Conservation (phyloP, 2,888 invertebrate genomes). For the Agriopis leucophaearia region DNA sequence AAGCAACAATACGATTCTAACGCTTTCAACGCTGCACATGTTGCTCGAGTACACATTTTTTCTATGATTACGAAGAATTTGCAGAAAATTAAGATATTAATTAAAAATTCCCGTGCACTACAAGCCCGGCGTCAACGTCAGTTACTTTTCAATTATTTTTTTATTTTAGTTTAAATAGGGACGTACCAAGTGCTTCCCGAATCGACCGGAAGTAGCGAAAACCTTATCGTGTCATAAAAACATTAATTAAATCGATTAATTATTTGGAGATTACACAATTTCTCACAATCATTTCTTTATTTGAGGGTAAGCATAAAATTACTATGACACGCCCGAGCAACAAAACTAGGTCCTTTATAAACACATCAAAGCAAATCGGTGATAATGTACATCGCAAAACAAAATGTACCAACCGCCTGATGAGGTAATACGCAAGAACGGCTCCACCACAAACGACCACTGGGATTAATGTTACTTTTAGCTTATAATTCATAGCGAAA, state of each 20-base stretch:
- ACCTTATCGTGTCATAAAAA: conserved; percentile 52
- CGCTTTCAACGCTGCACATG: conserved; percentile 82
- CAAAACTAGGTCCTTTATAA: neutral
- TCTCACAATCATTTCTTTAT: no score
- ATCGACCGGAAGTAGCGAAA: conserved; percentile 57
- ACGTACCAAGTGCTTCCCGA: conserved; percentile 64
- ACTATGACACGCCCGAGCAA: neutral
- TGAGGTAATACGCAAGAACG: conserved; percentile 84
- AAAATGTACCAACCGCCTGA: conserved; percentile 80
- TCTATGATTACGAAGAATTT: conserved; percentile 36
- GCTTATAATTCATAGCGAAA: conserved; percentile 79
- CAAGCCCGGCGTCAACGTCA: conserved; percentile 27
- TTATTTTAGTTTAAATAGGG: conserved; percentile 56
- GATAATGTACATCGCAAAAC: conserved; percentile 14
- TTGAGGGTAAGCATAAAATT: neutral
- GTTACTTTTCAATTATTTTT: conserved; percentile 43
- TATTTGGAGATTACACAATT: neutral
- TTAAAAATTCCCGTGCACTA: conserved; percentile 3
- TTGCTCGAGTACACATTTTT: conserved; percentile 81
- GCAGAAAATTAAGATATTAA: conserved; percentile 19
- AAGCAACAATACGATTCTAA: conserved; percentile 63
- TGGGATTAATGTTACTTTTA: conserved; percentile 78
- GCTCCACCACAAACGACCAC: conserved; percentile 84
- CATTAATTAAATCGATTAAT: conserved; percentile 32
- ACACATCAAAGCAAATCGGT: neutral